Evolutionary conservation across 2,113 vertebrate species (phyloP), one percentile per base, ranked within the genome.

Genomic region (Antigone vipio): DNA sequence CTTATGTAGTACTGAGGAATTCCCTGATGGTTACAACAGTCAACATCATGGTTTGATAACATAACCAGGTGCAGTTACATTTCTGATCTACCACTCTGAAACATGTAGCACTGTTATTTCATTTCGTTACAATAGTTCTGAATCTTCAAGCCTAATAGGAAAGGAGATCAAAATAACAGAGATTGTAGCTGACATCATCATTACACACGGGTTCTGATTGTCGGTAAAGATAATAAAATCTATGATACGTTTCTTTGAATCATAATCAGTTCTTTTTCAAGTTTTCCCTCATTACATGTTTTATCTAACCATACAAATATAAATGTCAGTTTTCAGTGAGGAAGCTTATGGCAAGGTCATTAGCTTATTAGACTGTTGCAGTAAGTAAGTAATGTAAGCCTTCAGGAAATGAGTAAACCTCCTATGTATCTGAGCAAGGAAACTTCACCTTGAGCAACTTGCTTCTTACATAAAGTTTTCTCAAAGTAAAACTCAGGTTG

Each of bases 271-370:
- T 92, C 32, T 93, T 95, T 94, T 77, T 85, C 21, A 32, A 79
- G n/a, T 85, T 91, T 92, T 96, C 77, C 82, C 66, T 89, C 56
- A 81, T 89, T 96, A 88, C 74, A 90, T 95, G 72, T 96, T 97
- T 97, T 97, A 97, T 97, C 97, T 96, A 97, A 97, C 71, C 75
- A 90, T 92, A 97, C 96, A 97, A 95, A 97, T 97, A 85, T 71
- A 95, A 94, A 94, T 93, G 95, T 88, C 92, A 85, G 35, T 79
- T 97, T 96, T 97, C 94, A 95, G 69, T 59, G 42, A 95, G 92
- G 64, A 93, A 95, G 91, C 93, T 97, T 94, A 92, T 95, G 83
- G 96, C 92, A 97, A 98, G 97, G 94, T 97, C 96, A 66, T 97
- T 95, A 96, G 30, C 49, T 93, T 88, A 88, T 97, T 95, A 97